These are phyloP conservation scores for Tetrax tetrax DNA, from an alignment of 2,113 vertebrate genomes.

Conservation along the genomic window DNA sequence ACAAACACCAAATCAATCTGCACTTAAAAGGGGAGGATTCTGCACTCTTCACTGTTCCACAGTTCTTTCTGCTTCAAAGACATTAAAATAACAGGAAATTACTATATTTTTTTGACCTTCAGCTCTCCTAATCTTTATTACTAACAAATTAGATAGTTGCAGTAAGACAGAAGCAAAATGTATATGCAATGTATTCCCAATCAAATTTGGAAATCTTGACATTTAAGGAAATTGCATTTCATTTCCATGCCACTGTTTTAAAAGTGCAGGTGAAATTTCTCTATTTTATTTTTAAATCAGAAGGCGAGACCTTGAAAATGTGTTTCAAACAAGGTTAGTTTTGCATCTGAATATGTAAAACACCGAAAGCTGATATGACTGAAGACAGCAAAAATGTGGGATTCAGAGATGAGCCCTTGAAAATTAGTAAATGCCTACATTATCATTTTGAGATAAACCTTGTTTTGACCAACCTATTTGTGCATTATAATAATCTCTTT, in stretches of 20 bases:
- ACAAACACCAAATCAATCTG: neutral
- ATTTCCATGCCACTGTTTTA: slow-evolving; percentile 1
- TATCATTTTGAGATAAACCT: neutral
- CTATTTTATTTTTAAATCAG: slow-evolving; percentile 3
- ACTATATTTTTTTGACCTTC: neutral
- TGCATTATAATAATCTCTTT: neutral
- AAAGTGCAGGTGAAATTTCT: slow-evolving; percentile 16
- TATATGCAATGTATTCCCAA: neutral
- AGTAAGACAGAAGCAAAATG: neutral
- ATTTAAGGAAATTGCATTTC: slow-evolving; percentile 51
- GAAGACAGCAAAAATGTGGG: neutral
- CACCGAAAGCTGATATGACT: neutral
- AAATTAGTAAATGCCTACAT: neutral
- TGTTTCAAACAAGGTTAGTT: neutral
- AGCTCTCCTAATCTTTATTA: neutral
- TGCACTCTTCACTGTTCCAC: neutral
- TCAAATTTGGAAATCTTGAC: slow-evolving; percentile 46
- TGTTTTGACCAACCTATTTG: neutral
- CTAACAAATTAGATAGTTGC: neutral
- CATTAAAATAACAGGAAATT: neutral
- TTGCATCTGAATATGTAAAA: neutral
- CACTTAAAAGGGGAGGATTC: neutral
- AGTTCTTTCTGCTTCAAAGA: neutral
- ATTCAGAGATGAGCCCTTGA: neutral
- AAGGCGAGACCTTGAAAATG: neutral